These are phyloP conservation scores for Heliothis peltigera DNA, from an alignment of 2,888 invertebrate species.

Conservation along the genomic window DNA sequence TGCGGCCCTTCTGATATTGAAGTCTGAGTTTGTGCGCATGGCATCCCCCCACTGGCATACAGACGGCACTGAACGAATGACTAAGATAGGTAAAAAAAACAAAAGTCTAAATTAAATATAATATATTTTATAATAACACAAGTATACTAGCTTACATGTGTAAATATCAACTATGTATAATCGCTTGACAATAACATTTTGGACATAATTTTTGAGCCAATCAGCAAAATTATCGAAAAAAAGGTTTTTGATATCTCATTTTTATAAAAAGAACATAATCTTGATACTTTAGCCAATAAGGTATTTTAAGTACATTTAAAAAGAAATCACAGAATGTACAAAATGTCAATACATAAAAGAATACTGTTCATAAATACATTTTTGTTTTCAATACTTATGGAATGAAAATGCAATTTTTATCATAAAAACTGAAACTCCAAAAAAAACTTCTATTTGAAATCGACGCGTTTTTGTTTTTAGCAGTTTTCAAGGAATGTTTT, in stretches of 20 bases:
- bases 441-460: conserved; percentile 31
- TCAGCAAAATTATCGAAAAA: conserved; percentile 59
- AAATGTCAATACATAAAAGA: conserved; percentile 57
- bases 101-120: conserved; percentile 72
- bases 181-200: conserved; percentile 69
- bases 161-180: conserved; percentile 67
- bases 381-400: conserved; percentile 41
- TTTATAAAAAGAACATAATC: conserved; percentile 37
- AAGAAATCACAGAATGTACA: conserved; percentile 52
- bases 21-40: no score
- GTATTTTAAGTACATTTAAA: conserved; percentile 54
- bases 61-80: no score
- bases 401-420: conserved; percentile 32
- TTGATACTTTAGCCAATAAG: conserved; percentile 24
- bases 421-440: conserved; percentile 12
- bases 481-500: conserved; percentile 38
- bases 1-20: no score
- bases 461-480: conserved; percentile 16
- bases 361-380: conserved; percentile 56
- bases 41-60: no score
- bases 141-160: conserved; percentile 80
- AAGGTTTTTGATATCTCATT: conserved; percentile 8
- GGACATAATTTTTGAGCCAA: conserved; percentile 73
- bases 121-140: conserved; percentile 86
- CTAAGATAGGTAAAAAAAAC: conserved; percentile 10